Evolutionary conservation across 1,140 invertebrate genomes (phyloP).

Genomic region (Drosophila burlai): DNA sequence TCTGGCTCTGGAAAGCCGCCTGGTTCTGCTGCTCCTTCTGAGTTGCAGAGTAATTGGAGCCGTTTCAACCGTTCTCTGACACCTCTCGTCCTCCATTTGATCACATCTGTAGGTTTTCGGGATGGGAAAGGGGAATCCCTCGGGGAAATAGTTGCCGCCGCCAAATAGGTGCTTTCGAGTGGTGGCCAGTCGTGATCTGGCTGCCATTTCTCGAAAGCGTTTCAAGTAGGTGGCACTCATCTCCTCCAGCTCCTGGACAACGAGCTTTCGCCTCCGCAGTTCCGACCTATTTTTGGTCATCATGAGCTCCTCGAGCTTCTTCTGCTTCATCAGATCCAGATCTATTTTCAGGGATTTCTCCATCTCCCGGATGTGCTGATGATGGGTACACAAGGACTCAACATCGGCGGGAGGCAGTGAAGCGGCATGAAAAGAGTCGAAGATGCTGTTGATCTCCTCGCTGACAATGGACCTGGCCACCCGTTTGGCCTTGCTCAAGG

Average conservation of each 20-base stretch:
- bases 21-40: neutral
- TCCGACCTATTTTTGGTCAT: neutral
- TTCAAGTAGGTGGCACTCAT: slow-evolving; percentile 32
- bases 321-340: slow-evolving; percentile 30
- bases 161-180: slow-evolving; percentile 38
- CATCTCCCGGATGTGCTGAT: slow-evolving; percentile 44
- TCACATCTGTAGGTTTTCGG: neutral
- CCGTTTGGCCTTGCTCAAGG: neutral
- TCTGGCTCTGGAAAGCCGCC: neutral
- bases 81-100: neutral
- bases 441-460: slow-evolving; percentile 38
- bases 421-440: slow-evolving; percentile 31
- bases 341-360: slow-evolving; percentile 43
- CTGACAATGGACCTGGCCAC: slow-evolving; percentile 31
- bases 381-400: slow-evolving; percentile 34
- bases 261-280: slow-evolving; percentile 5
- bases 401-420: slow-evolving; percentile 19
- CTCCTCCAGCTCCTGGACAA: slow-evolving; percentile 46
- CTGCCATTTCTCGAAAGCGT: slow-evolving; percentile 50
- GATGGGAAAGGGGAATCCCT: neutral
- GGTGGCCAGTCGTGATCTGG: slow-evolving; percentile 28
- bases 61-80: neutral
- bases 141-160: neutral
- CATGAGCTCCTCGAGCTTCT: slow-evolving; percentile 9
- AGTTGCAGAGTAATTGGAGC: neutral